Evolutionary conservation across 2,797 vertebrate species (phyloP), one percentile per base, ranked within the genome.

Genomic region (Protosalanx chinensis): DNA sequence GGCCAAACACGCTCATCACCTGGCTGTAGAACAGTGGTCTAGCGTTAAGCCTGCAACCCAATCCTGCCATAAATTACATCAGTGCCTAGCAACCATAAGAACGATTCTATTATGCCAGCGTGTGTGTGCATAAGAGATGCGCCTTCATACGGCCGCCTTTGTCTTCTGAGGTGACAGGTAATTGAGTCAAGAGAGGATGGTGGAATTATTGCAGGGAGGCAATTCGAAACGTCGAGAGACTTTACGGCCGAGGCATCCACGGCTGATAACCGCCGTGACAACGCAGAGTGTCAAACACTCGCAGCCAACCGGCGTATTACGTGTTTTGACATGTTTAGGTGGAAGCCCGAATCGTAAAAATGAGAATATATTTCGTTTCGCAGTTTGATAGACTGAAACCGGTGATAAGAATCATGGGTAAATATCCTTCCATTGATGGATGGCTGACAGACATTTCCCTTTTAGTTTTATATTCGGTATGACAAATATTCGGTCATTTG

Each of bases 81-180:
- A 73, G 76, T 72, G 23, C 82, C 80, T 81, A 84, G 87, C 82
- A 86, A 89, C 85, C 81, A 35, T 68, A 73, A 78, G 64, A 76
- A 80, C 78, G 77, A 83, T 79, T 82, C 80, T 82, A 75, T 79
- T 67, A 18, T 76, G 67, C 46, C 62, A 60, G 78, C 8, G 62
- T 72, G 72, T 81, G 75, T 81, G 70, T 85, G 79, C 77, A 83
- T 83, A 79, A 75, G 73, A 81, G 66, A 82, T 13, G 29, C 70
- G 66, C 65, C 76, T 83, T 73, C 58, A 79, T 85, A 80, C 75
- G 79, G 81, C 81, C 67, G 76, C 78, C 77, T 88, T 88, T 90
- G 83, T 90, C n/a, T 83, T 46, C 7, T 1, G 76, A 80, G 84
- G 85, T 87, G 85, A 84, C 86, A 87, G 86, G 84, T 90, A 88